Conservation (phyloP, 1,140 invertebrate species). For the Calycopis cecrops region DNA sequence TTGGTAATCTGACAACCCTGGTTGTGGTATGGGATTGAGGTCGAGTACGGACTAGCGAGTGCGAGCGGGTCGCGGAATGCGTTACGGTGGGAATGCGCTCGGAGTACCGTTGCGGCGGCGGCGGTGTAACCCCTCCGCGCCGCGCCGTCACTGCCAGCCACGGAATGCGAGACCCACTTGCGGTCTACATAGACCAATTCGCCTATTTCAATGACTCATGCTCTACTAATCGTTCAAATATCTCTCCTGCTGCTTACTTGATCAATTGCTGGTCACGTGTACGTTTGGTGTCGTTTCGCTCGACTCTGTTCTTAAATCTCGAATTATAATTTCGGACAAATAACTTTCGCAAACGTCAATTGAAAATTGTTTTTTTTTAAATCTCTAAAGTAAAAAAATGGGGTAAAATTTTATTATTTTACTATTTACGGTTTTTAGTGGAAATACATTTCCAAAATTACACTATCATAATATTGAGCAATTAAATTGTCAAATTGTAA, state of each 20-base stretch:
- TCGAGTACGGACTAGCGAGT: conserved; percentile 37
- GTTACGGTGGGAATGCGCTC: conserved; percentile 66
- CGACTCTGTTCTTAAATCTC: too few species aligned
- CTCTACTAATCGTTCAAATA: conserved; percentile 22
- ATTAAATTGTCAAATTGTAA: too few species aligned
- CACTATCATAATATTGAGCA: too few species aligned
- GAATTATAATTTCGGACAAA: too few species aligned
- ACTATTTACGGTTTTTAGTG: too few species aligned
- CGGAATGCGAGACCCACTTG: conserved; percentile 70
- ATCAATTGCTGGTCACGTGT: background rate
- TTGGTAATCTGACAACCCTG: conserved; percentile 13
- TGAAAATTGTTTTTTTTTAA: too few species aligned
- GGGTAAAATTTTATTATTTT: too few species aligned
- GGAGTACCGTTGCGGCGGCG: conserved; percentile 62
- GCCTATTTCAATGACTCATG: conserved; percentile 60
- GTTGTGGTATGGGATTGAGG: conserved; percentile 46
- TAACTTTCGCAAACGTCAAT: too few species aligned
- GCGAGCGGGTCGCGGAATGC: conserved; percentile 47
- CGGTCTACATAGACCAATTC: conserved; percentile 47
- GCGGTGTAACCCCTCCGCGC: conserved; percentile 36
- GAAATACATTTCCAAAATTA: too few species aligned
- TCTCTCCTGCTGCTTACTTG: conserved; percentile 9
- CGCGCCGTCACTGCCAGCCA: conserved; percentile 25
- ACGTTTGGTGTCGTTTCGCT: too few species aligned
- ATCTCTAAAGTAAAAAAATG: too few species aligned